Percentiles rank a stretch among this genome's conserved stretches.
phyloP scores from a whole-genome alignment of 1,140 invertebrate genomes.

The Drosophila nannoptera region DNA sequence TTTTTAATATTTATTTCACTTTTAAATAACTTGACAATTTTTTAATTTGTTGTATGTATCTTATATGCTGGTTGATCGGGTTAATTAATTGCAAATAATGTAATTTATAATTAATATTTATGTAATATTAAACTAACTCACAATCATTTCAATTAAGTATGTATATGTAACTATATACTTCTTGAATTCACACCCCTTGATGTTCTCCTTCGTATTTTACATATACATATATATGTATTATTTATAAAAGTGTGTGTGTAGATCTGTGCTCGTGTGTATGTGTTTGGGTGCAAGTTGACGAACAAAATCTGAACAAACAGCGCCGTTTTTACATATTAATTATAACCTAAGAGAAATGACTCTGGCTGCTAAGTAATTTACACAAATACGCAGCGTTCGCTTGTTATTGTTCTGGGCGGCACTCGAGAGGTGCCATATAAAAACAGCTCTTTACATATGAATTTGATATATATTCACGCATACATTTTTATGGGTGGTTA shows the following conservation, averaged over 20 bases:
- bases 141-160: conserved; percentile 77
- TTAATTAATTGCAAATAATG: conserved; percentile 75
- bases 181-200: conserved; percentile 5
- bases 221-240: conserved; percentile 35
- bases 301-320: conserved; percentile 49
- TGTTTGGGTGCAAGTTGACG: conserved; percentile 38
- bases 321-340: conserved; percentile 44
- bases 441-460: conserved; percentile 62
- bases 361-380: conserved; percentile 57
- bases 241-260: conserved; percentile 4
- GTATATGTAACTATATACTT: conserved; percentile 54
- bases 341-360: conserved; percentile 58
- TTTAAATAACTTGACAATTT: conserved; percentile 75
- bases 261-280: conserved; percentile 9
- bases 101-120: conserved; percentile 77
- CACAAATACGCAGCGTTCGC: conserved; percentile 44
- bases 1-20: conserved; percentile 66
- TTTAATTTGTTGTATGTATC: conserved; percentile 51
- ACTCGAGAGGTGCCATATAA: conserved; percentile 39
- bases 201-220: conserved; percentile 15
- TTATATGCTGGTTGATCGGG: conserved; percentile 71
- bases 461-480: conserved; percentile 9
- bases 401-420: conserved; percentile 6
- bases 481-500: conserved; percentile 20
- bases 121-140: conserved; percentile 77